Percentiles rank a stretch among this genome's conserved stretches.
phyloP scores from a whole-genome alignment of 2,797 vertebrate genomes.

The Acanthurus leucopareius region DNA sequence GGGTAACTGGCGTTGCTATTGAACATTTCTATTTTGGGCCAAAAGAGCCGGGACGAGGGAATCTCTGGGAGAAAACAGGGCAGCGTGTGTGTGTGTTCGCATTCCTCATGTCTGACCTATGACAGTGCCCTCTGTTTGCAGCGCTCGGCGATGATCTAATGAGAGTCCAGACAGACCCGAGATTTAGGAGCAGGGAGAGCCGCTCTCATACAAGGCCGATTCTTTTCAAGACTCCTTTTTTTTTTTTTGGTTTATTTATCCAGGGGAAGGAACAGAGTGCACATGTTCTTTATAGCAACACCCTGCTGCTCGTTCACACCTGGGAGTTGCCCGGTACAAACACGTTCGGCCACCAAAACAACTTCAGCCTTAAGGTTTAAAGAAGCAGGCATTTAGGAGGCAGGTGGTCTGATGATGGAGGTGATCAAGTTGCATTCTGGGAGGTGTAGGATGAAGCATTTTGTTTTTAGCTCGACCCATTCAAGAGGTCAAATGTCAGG shows the following conservation, averaged over 20 bases:
- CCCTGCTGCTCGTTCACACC: conserved; percentile 51
- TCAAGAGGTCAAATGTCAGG: neutral
- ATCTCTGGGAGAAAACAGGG: conserved; percentile 90
- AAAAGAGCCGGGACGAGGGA: conserved; percentile 84
- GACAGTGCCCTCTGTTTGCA: conserved; percentile 89
- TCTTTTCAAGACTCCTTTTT: conserved; percentile 1
- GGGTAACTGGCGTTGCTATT: conserved; percentile 84
- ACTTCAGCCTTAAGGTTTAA: neutral
- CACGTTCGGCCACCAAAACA: neutral
- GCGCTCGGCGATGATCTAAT: conserved; percentile 91
- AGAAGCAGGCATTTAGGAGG: neutral
- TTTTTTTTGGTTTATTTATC: conserved; percentile 53
- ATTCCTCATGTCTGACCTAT: conserved; percentile 93
- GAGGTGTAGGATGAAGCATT: neutral
- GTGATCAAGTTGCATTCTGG: neutral
- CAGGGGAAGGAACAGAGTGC: conserved; percentile 38
- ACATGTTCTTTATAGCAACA: conserved; percentile 36
- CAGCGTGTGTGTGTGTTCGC: conserved; percentile 87
- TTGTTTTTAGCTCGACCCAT: neutral
- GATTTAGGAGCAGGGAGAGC: conserved; percentile 78
- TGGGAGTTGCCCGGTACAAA: conserved; percentile 25
- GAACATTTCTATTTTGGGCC: conserved; percentile 91
- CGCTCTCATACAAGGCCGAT: conserved; percentile 39
- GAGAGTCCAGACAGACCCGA: conserved; percentile 86
- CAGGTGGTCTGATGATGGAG: neutral